Evolutionary conservation across 1,140 invertebrate genomes (phyloP).

Genomic region (Thrips palmi): DNA sequence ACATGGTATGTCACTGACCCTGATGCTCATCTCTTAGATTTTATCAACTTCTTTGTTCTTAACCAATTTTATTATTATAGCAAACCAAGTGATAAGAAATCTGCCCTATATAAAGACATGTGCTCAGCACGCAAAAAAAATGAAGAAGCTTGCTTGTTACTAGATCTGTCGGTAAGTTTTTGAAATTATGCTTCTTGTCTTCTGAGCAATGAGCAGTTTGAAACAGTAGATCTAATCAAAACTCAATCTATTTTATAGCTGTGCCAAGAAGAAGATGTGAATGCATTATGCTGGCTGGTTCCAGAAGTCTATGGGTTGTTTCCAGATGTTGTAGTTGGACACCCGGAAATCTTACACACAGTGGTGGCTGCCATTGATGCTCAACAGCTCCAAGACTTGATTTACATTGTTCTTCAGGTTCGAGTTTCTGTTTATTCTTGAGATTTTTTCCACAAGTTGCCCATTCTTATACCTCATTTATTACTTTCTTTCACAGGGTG

Average conservation of each 20-base stretch:
- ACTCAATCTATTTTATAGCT: slow-evolving; percentile 25
- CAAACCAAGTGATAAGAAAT: slow-evolving; percentile 54
- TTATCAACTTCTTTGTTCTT: slow-evolving; percentile 15
- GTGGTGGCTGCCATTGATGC: slow-evolving; percentile 80
- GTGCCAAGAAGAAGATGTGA: slow-evolving; percentile 74
- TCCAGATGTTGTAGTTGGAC: slow-evolving; percentile 66
- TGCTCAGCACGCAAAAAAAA: slow-evolving; percentile 65
- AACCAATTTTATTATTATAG: slow-evolving; percentile 19
- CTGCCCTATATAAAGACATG: slow-evolving; percentile 67
- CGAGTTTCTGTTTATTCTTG: too few relatives aligned
- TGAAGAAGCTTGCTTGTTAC: slow-evolving; percentile 50
- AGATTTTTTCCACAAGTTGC: neutral
- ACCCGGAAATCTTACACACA: slow-evolving; percentile 65
- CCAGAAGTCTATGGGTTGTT: slow-evolving; percentile 85
- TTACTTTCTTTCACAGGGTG: slow-evolving; percentile 15
- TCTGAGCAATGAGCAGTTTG: slow-evolving; percentile 4
- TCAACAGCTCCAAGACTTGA: slow-evolving; percentile 68
- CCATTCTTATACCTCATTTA: neutral
- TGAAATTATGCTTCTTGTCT: slow-evolving; percentile 6
- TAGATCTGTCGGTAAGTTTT: slow-evolving; percentile 47
- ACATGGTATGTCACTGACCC: slow-evolving; percentile 20
- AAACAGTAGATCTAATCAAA: slow-evolving; percentile 11
- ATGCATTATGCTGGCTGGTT: slow-evolving; percentile 73
- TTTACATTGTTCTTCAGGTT: slow-evolving; percentile 80
- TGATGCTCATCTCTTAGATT: slow-evolving; percentile 6